phyloP scores from a whole-genome alignment of 2,113 vertebrate genomes.

The Cheilinus undulatus region DNA sequence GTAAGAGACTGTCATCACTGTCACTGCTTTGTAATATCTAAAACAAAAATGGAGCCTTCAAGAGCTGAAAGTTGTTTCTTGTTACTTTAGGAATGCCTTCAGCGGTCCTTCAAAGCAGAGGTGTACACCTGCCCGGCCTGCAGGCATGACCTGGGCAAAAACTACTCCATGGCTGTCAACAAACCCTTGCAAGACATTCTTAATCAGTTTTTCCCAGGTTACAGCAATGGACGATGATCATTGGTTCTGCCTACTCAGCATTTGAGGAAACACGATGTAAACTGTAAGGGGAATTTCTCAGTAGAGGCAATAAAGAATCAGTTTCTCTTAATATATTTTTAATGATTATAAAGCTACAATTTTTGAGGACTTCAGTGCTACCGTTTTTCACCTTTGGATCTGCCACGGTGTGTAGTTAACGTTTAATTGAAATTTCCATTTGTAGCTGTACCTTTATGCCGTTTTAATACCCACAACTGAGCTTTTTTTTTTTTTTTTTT shows the following conservation, averaged over 20 bases:
- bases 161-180: constrained; percentile 90
- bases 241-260: constrained; percentile 24
- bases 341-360: constrained; percentile 72
- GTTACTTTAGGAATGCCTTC: constrained; percentile 90
- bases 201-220: constrained; percentile 95
- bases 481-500: constrained; percentile 24
- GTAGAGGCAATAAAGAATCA: constrained; percentile 75
- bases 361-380: constrained; percentile 64
- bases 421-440: constrained; percentile 53
- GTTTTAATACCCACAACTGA: constrained; percentile 39
- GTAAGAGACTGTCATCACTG: constrained; percentile 74
- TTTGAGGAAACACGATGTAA: constrained; percentile 56
- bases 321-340: constrained; percentile 83
- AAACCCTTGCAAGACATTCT: constrained; percentile 90
- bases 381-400: constrained; percentile 46
- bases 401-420: constrained; percentile 51
- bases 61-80: constrained; percentile 13
- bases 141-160: constrained; percentile 91
- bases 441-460: constrained; percentile 37
- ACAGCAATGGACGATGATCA: constrained; percentile 94
- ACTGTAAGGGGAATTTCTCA: constrained; percentile 76
- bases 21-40: no score
- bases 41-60: no score
- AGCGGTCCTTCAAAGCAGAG: constrained; percentile 93
- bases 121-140: constrained; percentile 97